Conservation (phyloP, 2,113 vertebrate genomes). For the Salvelinus fontinalis region DNA sequence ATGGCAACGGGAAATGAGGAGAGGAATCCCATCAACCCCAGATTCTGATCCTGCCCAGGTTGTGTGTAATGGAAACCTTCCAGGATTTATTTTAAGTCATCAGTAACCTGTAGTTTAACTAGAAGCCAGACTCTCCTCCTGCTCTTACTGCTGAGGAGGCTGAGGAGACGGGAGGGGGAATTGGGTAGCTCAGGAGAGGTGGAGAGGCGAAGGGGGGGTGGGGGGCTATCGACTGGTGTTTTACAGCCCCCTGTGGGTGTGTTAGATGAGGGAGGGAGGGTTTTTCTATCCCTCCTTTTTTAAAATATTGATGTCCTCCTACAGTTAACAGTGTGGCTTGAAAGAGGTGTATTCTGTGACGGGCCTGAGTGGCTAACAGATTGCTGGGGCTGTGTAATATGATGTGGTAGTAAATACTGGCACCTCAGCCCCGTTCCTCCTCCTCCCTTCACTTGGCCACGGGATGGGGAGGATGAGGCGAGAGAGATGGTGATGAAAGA, state of each 20-base stretch:
- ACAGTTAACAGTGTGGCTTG: constrained; percentile 43
- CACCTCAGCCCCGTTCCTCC: constrained; percentile 8
- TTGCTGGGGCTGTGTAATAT: constrained; percentile 41
- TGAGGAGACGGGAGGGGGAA: background rate
- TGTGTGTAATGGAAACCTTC: constrained; percentile 26
- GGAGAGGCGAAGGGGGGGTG: no score
- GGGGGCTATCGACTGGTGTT: background rate
- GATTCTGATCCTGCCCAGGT: constrained; percentile 37
- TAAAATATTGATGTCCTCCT: constrained; percentile 39
- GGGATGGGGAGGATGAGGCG: background rate
- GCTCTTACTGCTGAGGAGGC: background rate
- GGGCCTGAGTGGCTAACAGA: constrained; percentile 41
- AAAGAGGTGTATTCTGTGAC: constrained; percentile 39
- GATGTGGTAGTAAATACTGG: constrained; percentile 39
- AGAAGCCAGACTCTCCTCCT: constrained; percentile 8
- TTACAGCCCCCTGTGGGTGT: constrained; percentile 16
- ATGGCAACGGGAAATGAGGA: constrained; percentile 36
- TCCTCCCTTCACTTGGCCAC: constrained; percentile 8
- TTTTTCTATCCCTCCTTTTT: constrained; percentile 31
- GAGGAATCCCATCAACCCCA: no score
- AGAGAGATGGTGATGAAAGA: constrained; percentile 35
- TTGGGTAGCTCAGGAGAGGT: no score
- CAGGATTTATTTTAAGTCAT: constrained; percentile 53
- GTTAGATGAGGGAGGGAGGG: background rate
- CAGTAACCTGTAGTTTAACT: constrained; percentile 50